These are phyloP conservation scores for Xestoiulus laeticollis DNA, from an alignment of 2,888 invertebrate species.

Conservation along the genomic window DNA sequence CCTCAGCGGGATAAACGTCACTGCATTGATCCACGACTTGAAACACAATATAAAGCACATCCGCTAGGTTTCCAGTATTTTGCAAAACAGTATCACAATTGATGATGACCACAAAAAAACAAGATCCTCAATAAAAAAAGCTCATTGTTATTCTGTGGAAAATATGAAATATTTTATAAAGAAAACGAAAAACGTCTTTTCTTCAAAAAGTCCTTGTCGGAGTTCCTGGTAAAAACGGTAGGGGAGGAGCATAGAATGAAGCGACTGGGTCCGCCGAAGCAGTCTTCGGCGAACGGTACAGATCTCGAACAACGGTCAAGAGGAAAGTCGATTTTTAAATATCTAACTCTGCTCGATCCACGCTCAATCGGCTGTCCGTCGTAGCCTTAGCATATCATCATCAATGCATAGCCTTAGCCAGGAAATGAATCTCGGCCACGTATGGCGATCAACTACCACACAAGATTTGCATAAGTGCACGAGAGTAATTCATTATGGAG, in stretches of 20 bases:
- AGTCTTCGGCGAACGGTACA: background rate
- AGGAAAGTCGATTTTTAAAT: slow-evolving; percentile 18
- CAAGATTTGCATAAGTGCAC: slow-evolving; percentile 35
- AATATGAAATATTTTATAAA: background rate
- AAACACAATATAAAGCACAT: slow-evolving; percentile 30
- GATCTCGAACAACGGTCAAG: slow-evolving; percentile 19
- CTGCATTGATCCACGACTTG: background rate
- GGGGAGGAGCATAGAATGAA: slow-evolving; percentile 41
- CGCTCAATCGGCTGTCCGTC: background rate
- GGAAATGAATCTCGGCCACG: background rate
- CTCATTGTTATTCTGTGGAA: slow-evolving; percentile 22
- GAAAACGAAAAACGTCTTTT: background rate
- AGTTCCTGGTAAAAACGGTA: background rate
- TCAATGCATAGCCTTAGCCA: slow-evolving; percentile 29
- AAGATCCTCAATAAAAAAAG: slow-evolving; percentile 34
- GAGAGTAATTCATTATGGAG: slow-evolving; percentile 20
- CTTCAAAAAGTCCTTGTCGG: background rate
- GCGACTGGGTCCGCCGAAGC: slow-evolving; percentile 29
- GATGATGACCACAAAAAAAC: slow-evolving; percentile 40
- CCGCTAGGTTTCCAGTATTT: background rate
- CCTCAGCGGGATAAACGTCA: background rate
- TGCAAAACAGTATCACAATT: slow-evolving; percentile 34
- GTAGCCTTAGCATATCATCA: background rate
- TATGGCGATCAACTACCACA: slow-evolving; percentile 39
- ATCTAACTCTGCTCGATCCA: background rate